Evolutionary conservation across 2,797 vertebrate species (phyloP).

Genomic region (Sparidentex hasta): DNA sequence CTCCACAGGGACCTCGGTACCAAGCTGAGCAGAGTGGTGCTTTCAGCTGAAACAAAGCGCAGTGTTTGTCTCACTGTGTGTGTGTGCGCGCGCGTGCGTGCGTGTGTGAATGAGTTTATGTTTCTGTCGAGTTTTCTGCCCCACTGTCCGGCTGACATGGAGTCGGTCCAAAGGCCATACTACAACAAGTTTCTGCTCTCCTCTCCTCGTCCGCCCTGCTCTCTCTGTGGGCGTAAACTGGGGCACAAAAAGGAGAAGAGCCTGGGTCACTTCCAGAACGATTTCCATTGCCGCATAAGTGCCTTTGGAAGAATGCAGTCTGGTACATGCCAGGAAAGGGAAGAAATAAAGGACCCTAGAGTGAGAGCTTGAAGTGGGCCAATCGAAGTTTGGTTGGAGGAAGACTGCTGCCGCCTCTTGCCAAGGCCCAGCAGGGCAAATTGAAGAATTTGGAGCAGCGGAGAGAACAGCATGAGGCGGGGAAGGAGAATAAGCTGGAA

Average conservation of each 20-base stretch:
- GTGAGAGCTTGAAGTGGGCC: conserved; percentile 73
- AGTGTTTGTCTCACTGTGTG: conserved; percentile 44
- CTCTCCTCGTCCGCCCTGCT: conserved; percentile 27
- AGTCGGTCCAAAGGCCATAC: conserved; percentile 41
- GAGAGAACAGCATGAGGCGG: conserved; percentile 60
- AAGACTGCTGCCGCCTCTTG: conserved; percentile 54
- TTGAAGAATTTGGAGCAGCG: conserved; percentile 64
- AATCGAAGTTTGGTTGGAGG: conserved; percentile 72
- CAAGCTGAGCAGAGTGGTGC: conserved; percentile 54
- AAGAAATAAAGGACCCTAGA: conserved; percentile 75
- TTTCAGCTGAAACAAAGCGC: conserved; percentile 50
- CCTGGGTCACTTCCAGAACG: conserved; percentile 70
- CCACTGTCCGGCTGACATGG: conserved; percentile 51
- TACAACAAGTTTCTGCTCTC: conserved; percentile 33
- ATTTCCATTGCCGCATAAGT: conserved; percentile 79
- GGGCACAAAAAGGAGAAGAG: conserved; percentile 56
- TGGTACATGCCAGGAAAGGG: conserved; percentile 74
- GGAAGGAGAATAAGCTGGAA: conserved; percentile 55
- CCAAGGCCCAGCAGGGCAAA: conserved; percentile 69
- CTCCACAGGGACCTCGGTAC: conserved; percentile 52
- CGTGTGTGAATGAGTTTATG: conserved; percentile 38
- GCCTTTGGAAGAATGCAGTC: conserved; percentile 78
- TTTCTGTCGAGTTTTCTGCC: conserved; percentile 43
- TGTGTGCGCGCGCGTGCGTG: conserved; percentile 37
- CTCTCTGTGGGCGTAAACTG: conserved; percentile 50